Evolutionary conservation across 2,797 vertebrate species (phyloP), one percentile per base, ranked within the genome.

Genomic region (Urocyon cinereoargenteus): DNA sequence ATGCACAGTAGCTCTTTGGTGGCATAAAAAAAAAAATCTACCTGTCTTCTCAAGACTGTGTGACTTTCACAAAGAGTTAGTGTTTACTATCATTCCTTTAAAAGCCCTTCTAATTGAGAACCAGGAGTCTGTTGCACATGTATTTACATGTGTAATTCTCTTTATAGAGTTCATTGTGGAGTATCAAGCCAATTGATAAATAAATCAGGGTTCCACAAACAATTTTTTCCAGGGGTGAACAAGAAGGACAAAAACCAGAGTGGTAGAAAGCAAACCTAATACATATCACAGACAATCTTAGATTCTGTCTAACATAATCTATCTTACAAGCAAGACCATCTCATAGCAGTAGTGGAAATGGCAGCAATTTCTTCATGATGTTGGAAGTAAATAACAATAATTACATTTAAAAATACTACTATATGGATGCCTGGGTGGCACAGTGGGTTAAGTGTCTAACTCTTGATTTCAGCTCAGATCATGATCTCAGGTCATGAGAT

Each of bases 1-100:
- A 98, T n/a, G 86, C 93, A 95, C 72, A 94, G 97, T 97, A 97
- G 95, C 91, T 85, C 86, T 96, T 79, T 26, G 83, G 24, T 61
- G 14, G 64, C 13, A 64, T 78, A 26, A 92, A 86, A 94, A 45
- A 45, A 40, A 81, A 97, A 96, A 97, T 90, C 51, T 15, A 95
- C 97, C 95, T 96, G 77, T 93, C 94, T 53, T 64, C 83, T 91
- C 82, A 94, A 98, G 97, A 89, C 28, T 93, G n/a, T 93, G 86
- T 55, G 62, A 97, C 40, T 96, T 98, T 97, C 83, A 92, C 28
- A 87, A 28, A 92, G 57, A 82, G 7, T 82, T 81, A 26, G 28
- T 57, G 31, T 70, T 86, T 94, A 45, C 16, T 36, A 26, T 82
- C 59, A 95, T 96, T 91, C 85, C 34, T 90, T 75, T 57, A 79